phyloP scores from a whole-genome alignment of 2,113 vertebrate genomes.

The Apodemus speciosus region DNA sequence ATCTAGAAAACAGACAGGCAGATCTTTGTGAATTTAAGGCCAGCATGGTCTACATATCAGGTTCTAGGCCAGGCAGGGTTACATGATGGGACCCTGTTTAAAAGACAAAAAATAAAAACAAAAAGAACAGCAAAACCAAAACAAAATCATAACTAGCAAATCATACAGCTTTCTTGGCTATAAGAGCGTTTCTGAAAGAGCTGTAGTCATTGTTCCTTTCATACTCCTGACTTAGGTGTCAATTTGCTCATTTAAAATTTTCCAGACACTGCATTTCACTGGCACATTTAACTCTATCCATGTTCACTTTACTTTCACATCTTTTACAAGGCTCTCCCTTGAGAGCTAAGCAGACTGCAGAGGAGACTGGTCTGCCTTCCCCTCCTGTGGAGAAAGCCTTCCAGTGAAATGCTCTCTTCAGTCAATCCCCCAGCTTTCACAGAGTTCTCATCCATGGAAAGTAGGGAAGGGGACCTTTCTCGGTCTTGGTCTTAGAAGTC shows the following conservation, averaged over 20 bases:
- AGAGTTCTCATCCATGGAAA: background rate
- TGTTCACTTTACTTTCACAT: too few relatives aligned
- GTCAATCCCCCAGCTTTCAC: background rate
- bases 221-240: background rate
- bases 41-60: background rate
- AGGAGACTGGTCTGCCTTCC: background rate
- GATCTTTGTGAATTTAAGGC: background rate
- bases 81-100: background rate
- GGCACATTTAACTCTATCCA: background rate
- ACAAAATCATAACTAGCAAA: background rate
- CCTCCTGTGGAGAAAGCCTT: background rate
- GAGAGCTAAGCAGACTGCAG: too few relatives aligned
- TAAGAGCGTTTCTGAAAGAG: conserved; percentile 29
- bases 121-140: conserved; percentile 15
- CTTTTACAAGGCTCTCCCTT: background rate
- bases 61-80: background rate
- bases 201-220: conserved; percentile 3
- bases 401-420: background rate
- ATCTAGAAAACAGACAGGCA: background rate
- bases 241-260: conserved; percentile 30
- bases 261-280: background rate
- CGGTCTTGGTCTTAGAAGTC: background rate
- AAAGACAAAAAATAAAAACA: background rate
- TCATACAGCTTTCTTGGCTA: background rate
- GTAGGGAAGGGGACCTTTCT: background rate